Base-by-base conservation (phyloP, 1,140 invertebrate species). In the Philopotamus ludificatus region DNA sequence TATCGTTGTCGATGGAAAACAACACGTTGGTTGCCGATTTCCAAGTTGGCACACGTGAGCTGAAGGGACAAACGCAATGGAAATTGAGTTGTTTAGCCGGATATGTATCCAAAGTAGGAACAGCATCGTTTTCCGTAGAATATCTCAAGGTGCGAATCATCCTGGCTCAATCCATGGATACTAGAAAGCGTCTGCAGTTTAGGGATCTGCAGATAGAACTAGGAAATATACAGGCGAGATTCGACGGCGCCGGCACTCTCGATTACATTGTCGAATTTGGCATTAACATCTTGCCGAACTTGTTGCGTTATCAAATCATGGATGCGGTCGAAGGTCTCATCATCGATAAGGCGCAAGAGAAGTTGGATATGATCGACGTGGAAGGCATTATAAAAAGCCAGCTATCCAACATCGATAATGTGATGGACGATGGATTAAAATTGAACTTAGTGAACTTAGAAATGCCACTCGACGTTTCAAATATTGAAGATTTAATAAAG, bases 251-350 rank as follows among this genome's bases (percentile, higher is more conserved):
- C 0, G 91, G 91, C 34, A 92, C 90, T 0, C 45, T 91, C 12
- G 91, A 94, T 76, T 93, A 93, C 73, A 68, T 89, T 2, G 79
- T 91, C 44, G 91, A 94, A 78, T 86, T 89, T 60, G 82, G 78
- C 1, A 79, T 93, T 0, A 94, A 93, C 74, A 79, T 93, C 65
- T 67, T 93, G 42, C 91, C 91, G 1, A 94, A 94, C 81, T 75
- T 93, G 45, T 78, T 94, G 54, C 81, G 91, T 66, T 89, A 91
- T 77, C 90, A 92, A 77, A 91, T 93, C 65, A 89, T 91, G 83
- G 88, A 92, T 72, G 89, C 90, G 2, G 74, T 91, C 7, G 90
- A 92, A 76, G 84, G 84, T 54, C 89, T 89, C 0, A 75, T 92
- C 1, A 87, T 83, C 71, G 83, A 84, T 64, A 83, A 86, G 47